Evolutionary conservation across 2,888 invertebrate species (phyloP).

Genomic region (Amblyteles armatorius): DNA sequence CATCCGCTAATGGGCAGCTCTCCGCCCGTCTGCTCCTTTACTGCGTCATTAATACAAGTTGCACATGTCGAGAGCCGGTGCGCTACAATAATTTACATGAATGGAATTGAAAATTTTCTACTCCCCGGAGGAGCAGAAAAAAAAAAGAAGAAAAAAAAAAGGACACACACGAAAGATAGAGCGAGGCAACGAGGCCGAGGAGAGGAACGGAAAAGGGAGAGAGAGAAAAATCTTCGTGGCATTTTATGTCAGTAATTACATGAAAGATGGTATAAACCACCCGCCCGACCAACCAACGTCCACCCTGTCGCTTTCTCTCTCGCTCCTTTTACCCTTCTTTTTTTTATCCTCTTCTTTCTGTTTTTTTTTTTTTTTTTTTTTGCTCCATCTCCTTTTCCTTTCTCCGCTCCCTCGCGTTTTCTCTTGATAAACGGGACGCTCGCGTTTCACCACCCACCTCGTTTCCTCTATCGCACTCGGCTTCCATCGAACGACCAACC

Average conservation of each 20-base stretch:
- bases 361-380: conserved; percentile 21
- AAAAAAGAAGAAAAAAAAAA: conserved; percentile 73
- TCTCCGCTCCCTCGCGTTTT: conserved; percentile 54
- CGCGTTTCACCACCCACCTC: conserved; percentile 64
- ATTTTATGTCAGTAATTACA: conserved; percentile 83
- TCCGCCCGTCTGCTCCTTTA: conserved; percentile 84
- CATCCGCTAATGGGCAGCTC: conserved; percentile 85
- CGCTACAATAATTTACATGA: conserved; percentile 85
- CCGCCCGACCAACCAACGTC: conserved; percentile 69
- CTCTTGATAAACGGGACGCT: conserved; percentile 48
- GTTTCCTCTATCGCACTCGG: conserved; percentile 26
- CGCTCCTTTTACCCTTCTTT: conserved; percentile 57
- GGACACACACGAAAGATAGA: conserved; percentile 62
- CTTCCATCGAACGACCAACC: conserved; percentile 72
- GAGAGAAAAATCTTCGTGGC: conserved; percentile 79
- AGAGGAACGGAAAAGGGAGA: conserved; percentile 52
- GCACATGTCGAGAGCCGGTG: conserved; percentile 84
- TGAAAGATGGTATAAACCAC: conserved; percentile 80
- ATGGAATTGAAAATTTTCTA: conserved; percentile 85
- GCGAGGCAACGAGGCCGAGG: conserved; percentile 5
- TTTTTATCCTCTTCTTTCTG: conserved; percentile 35
- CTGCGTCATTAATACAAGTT: conserved; percentile 85
- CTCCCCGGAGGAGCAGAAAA: conserved; percentile 82
- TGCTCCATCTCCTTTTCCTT: conserved; percentile 47
- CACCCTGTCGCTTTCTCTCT: conserved; percentile 62